Evolutionary conservation across 2,888 invertebrate species (phyloP).

Genomic region (Rhamnusium bicolor): DNA sequence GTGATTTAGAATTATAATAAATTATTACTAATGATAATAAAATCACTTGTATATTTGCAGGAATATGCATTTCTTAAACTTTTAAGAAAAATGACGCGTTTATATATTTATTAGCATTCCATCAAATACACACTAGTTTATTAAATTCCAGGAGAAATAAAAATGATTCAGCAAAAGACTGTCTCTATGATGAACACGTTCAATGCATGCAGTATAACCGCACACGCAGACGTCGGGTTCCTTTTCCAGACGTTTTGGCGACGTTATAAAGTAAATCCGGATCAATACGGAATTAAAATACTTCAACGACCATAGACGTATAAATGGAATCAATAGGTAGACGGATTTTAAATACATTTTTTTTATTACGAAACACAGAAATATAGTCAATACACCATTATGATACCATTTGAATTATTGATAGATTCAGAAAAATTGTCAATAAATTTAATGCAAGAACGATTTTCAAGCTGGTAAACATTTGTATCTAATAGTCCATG

Average conservation of each 20-base stretch:
- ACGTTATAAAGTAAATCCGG: background rate
- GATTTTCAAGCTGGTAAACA: no score
- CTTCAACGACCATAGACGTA: background rate
- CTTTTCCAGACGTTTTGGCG: slow-evolving; percentile 17
- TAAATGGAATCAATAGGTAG: background rate
- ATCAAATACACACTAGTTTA: background rate
- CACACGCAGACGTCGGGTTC: slow-evolving; percentile 8
- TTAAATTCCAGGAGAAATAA: background rate
- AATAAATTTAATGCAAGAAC: no score
- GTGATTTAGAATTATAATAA: background rate
- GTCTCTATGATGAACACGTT: background rate
- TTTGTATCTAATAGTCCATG: no score
- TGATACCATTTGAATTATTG: no score
- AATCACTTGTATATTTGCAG: background rate
- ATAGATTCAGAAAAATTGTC: no score
- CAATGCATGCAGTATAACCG: background rate
- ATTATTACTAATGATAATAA: no score
- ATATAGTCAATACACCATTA: no score
- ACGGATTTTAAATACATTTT: no score
- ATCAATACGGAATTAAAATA: slow-evolving; percentile 4
- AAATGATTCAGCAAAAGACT: background rate
- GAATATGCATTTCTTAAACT: background rate
- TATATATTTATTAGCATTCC: background rate
- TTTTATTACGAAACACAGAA: no score
- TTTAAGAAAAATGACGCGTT: background rate